Base-by-base conservation (phyloP, 2,797 vertebrate species). In the Psittacula derbiana region DNA sequence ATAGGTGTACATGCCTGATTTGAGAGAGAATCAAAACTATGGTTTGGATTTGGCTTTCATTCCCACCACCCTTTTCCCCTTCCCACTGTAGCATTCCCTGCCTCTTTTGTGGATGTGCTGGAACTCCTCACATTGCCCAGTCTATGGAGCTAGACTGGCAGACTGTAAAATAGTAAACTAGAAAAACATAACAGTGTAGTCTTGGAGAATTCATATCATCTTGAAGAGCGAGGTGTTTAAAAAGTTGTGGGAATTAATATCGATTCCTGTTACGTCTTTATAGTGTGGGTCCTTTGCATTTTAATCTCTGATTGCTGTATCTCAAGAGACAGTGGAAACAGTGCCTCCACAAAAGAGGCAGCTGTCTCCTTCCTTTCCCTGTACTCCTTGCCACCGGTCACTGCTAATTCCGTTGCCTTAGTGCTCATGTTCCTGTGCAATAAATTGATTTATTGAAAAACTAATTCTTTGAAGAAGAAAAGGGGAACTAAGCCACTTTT, bases 81-180 rank as follows among this genome's bases (percentile, higher is more conserved):
- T 73, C 4, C 16, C 3, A 11, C n/a, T 33, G 0, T 11, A 41
- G 23, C 9, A 10, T 64, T 50, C 4, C 31, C 2, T 13, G 2
- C 16, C 10, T 27, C 17, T 67, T 40, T 21, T 33, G 17, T 36
- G 46, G 33, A 0, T 61, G 8, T 57, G 28, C 69, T 86, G 49
- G n/a, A 52, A 60, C 38, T 44, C 43, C 31, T 86, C 16, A 14
- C 13, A 1, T 28, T 47, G 53, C 19, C 31, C 4, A 4, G 13
- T 6, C 28, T 52, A 3, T 44, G 38, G 36, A 76, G 43, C 30
- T 38, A 24, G 40, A 15, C 60, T 44, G 38, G 38, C 46, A 76
- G 52, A 40, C 36, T 41, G 33, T 60, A 73, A 25, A 57, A 11
- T 0, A 58, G 18, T 24, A 16, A 49, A 58, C 27, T 11, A 23